Evolutionary conservation across 1,140 invertebrate genomes (phyloP).

Genomic region (Drosophila malerkotliana): DNA sequence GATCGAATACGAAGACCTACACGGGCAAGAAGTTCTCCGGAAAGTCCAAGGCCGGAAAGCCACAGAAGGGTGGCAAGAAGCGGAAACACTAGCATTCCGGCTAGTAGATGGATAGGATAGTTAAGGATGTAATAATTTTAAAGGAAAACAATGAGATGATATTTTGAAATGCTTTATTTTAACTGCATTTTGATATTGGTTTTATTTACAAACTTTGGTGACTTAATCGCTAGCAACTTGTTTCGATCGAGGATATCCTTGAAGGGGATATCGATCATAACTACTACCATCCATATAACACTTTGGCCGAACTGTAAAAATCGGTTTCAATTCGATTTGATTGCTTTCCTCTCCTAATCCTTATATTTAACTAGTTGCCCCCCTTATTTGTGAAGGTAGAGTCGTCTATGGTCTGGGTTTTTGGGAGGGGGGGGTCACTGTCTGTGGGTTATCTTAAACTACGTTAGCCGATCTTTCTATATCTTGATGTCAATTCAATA

Average conservation of each 20-base stretch:
- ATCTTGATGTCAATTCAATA: conserved; percentile 7
- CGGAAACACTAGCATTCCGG: conserved; percentile 52
- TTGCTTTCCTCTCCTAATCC: conserved; percentile 36
- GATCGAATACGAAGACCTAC: conserved; percentile 74
- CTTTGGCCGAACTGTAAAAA: conserved; percentile 47
- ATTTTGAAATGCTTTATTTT: conserved; percentile 71
- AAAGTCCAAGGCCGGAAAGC: conserved; percentile 19
- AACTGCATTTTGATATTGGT: conserved; percentile 45
- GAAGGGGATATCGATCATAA: not conserved
- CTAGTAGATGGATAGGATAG: not conserved
- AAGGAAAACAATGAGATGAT: conserved; percentile 16
- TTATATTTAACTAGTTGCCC: conserved; percentile 49
- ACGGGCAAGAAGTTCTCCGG: conserved; percentile 54
- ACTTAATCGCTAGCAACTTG: conserved; percentile 59
- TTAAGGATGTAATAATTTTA: conserved; percentile 24
- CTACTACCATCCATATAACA: conserved; percentile 30
- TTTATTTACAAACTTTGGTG: conserved; percentile 76
- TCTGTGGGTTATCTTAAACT: conserved; percentile 30
- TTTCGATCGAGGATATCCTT: conserved; percentile 1
- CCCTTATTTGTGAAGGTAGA: conserved; percentile 19
- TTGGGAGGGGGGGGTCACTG: not conserved
- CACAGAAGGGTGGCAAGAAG: conserved; percentile 56
- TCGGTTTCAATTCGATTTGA: conserved; percentile 44
- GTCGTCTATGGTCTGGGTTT: conserved; percentile 11
- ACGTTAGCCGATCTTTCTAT: conserved; percentile 15